phyloP scores from a whole-genome alignment of 2,888 invertebrate genomes.

The Eilema depressum region DNA sequence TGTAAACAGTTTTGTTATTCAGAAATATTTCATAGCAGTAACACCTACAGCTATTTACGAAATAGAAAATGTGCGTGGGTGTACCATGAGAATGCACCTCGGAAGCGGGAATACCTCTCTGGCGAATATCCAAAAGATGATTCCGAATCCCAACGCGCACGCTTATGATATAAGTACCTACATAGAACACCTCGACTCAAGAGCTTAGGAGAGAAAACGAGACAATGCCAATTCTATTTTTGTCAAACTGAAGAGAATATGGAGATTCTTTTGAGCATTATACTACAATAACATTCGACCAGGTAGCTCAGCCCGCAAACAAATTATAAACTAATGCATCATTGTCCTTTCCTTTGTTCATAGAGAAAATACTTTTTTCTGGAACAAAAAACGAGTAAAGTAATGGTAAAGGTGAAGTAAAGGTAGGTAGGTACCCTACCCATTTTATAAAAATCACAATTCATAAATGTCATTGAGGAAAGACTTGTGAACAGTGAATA shows the following conservation, averaged over 20 bases:
- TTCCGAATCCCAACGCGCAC: conserved; percentile 47
- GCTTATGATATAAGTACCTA: conserved; percentile 33
- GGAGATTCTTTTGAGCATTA: conserved; percentile 3
- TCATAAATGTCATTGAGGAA: conserved; percentile 65
- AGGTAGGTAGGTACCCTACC: neutral
- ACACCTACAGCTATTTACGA: conserved; percentile 23
- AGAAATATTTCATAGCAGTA: conserved; percentile 18
- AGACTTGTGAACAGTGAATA: conserved; percentile 71
- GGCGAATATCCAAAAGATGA: conserved; percentile 71
- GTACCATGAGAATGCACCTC: conserved; percentile 70
- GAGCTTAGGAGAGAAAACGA: conserved; percentile 53
- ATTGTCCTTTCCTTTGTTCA: neutral
- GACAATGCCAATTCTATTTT: conserved; percentile 55
- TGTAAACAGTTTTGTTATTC: conserved; percentile 3
- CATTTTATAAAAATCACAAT: conserved; percentile 23
- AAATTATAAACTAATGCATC: neutral
- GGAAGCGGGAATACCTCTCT: conserved; percentile 77
- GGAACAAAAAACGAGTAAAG: neutral
- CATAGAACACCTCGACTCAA: conserved; percentile 49
- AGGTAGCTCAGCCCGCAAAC: neutral
- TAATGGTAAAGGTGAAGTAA: no score
- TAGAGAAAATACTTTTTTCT: neutral
- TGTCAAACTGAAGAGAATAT: neutral
- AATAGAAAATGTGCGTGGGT: conserved; percentile 44
- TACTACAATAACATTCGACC: neutral